Conservation (phyloP, 2,888 invertebrate species). For the Plebejus anna region DNA sequence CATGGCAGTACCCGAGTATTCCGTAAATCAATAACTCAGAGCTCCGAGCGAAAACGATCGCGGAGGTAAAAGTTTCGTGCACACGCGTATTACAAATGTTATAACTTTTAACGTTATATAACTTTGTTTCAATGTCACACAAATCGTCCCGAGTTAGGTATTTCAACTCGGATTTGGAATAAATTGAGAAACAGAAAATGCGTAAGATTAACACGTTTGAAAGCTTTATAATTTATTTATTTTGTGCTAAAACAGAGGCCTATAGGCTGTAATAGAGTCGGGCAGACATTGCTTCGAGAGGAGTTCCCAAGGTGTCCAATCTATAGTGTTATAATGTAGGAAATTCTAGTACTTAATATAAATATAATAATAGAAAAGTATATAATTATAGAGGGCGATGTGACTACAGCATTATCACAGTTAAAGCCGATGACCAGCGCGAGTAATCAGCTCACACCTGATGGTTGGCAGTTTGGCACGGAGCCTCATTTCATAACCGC, state of each 20-base stretch:
- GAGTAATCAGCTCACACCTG: neutral
- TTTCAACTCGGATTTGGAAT: neutral
- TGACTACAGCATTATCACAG: neutral
- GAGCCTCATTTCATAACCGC: slow-evolving; percentile 4
- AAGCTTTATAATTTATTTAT: neutral
- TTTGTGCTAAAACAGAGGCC: neutral
- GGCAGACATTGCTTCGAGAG: too few species aligned
- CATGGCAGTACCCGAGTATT: neutral
- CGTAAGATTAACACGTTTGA: neutral
- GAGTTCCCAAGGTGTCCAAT: too few species aligned
- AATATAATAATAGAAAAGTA: too few species aligned
- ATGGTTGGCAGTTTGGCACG: neutral
- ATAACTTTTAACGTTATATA: neutral
- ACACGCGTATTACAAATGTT: neutral
- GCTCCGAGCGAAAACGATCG: neutral
- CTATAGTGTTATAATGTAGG: neutral
- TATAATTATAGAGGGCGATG: too few species aligned
- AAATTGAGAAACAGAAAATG: neutral
- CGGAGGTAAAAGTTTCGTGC: neutral
- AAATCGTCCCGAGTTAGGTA: neutral
- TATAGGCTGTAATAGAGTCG: too few species aligned
- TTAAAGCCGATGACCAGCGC: neutral
- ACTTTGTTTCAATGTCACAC: slow-evolving; percentile 3
- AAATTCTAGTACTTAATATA: too few species aligned
- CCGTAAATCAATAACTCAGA: neutral